Conservation (phyloP, 2,113 vertebrate species). For the Thamnophis sirtalis region DNA sequence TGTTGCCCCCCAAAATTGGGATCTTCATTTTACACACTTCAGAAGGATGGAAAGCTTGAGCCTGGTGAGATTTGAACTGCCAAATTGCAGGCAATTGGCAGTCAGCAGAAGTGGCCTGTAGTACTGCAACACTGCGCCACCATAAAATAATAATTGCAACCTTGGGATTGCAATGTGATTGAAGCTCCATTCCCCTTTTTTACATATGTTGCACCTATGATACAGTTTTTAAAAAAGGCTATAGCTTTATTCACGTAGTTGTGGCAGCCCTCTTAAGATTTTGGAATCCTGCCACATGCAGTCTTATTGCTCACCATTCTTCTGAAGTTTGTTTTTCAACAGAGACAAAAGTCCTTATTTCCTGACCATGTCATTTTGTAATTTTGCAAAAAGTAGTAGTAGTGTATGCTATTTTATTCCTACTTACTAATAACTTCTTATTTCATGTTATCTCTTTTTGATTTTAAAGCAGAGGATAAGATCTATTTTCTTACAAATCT, state of each 20-base stretch:
- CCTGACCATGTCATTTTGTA: neutral
- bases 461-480: neutral
- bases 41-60: too few relatives aligned
- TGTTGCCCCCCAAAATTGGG: too few relatives aligned
- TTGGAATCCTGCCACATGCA: neutral
- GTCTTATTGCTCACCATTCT: neutral
- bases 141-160: neutral
- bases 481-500: neutral
- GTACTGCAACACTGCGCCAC: too few relatives aligned
- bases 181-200: neutral
- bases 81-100: too few relatives aligned
- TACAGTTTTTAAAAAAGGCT: neutral
- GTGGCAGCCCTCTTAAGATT: neutral
- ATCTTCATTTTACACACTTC: too few relatives aligned
- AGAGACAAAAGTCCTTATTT: neutral
- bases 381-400: neutral
- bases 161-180: neutral
- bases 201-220: neutral
- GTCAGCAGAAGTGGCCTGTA: too few relatives aligned
- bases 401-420: neutral
- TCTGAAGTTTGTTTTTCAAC: neutral
- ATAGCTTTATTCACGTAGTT: neutral
- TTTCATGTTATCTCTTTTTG: neutral
- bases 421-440: neutral
- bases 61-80: too few relatives aligned